A percentile compares a stretch with the other conserved stretches of the same genome.
These are phyloP conservation scores for Vultur gryphus DNA, from an alignment of 2,797 vertebrate genomes.

Conservation along the genomic window DNA sequence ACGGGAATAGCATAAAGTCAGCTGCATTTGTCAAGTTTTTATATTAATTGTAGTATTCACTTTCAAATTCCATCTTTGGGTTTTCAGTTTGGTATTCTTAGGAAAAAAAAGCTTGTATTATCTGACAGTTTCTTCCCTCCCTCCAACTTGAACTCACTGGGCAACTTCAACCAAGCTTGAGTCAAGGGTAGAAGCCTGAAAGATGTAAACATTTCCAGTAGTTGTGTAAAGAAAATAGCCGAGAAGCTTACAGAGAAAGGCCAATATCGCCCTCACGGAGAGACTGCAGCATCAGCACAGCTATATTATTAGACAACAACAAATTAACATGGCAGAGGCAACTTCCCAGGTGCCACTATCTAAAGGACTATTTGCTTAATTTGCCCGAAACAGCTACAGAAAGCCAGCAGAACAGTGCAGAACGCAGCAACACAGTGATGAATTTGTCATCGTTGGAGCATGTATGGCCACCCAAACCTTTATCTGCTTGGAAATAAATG, in stretches of 20 bases:
- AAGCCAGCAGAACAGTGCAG: background rate
- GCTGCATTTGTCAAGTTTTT: background rate
- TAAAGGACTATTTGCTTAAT: background rate
- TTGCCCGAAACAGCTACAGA: background rate
- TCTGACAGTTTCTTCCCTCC: background rate
- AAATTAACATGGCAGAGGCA: background rate
- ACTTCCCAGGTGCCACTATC: background rate
- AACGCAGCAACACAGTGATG: fast-evolving
- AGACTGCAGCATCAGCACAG: background rate
- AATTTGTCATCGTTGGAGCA: background rate
- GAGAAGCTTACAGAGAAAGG: background rate
- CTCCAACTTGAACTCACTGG: background rate
- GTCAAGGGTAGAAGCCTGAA: background rate
- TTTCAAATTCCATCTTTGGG: background rate
- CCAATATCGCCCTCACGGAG: background rate
- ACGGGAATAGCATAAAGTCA: background rate
- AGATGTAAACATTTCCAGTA: background rate
- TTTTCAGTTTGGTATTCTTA: background rate
- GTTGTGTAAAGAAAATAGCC: background rate
- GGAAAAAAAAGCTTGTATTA: background rate
- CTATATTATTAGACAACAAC: background rate
- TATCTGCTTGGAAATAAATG: background rate
- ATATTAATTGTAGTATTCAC: background rate
- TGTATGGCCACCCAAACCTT: background rate
- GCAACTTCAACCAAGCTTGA: background rate